Evolutionary conservation across 1,140 invertebrate genomes (phyloP).

Genomic region (Cephus cinctus): DNA sequence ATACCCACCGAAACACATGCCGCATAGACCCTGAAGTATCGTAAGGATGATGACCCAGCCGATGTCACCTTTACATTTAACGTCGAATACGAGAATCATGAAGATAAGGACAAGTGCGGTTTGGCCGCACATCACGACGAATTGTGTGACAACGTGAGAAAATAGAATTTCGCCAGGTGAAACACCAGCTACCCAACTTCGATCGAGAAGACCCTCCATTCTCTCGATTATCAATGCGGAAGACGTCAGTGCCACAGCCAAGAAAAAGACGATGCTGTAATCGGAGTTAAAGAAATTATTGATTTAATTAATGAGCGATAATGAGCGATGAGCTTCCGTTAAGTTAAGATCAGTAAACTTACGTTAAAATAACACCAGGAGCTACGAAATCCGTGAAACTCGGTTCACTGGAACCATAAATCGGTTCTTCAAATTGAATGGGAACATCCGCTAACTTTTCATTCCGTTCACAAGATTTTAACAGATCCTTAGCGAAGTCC

Average conservation of each 20-base stretch:
- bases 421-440: slow-evolving; percentile 77
- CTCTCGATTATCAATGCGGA: slow-evolving; percentile 89
- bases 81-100: slow-evolving; percentile 86
- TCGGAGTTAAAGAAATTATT: background rate
- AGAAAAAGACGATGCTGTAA: slow-evolving; percentile 91
- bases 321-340: background rate
- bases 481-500: slow-evolving; percentile 70
- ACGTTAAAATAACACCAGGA: slow-evolving; percentile 92
- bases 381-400: slow-evolving; percentile 95
- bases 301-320: slow-evolving; percentile 8
- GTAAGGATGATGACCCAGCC: slow-evolving; percentile 81
- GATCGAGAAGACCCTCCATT: slow-evolving; percentile 83
- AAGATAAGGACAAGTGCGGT: slow-evolving; percentile 84
- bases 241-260: slow-evolving; percentile 89
- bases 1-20: slow-evolving; percentile 83
- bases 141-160: slow-evolving; percentile 90
- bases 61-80: slow-evolving; percentile 83
- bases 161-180: slow-evolving; percentile 86
- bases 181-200: slow-evolving; percentile 87
- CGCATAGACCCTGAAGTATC: slow-evolving; percentile 84
- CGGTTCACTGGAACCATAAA: slow-evolving; percentile 84
- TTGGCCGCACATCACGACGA: slow-evolving; percentile 91
- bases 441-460: slow-evolving; percentile 79
- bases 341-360: slow-evolving; percentile 48
- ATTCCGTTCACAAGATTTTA: slow-evolving; percentile 72